phyloP scores from a whole-genome alignment of 1,140 invertebrate genomes.

The Adoxophyes honmai region DNA sequence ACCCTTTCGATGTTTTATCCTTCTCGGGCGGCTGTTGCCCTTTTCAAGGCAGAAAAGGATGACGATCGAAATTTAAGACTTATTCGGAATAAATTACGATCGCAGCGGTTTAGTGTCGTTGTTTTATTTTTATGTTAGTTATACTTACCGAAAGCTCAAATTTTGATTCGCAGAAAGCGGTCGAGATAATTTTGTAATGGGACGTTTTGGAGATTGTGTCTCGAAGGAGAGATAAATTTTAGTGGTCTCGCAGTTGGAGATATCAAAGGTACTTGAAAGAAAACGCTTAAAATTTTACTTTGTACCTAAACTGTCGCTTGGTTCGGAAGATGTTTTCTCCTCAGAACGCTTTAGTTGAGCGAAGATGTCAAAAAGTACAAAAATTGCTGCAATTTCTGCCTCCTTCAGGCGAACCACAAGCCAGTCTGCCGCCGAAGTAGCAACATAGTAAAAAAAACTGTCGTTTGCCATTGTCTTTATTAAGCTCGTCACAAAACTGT shows the following conservation, averaged over 20 bases:
- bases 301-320: neutral
- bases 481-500: no score
- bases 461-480: no score
- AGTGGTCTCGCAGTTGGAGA: neutral
- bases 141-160: neutral
- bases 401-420: no score
- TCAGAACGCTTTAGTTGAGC: no score
- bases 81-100: neutral
- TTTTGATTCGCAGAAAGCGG: constrained; percentile 9
- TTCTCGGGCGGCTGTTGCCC: neutral
- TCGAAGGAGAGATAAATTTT: neutral
- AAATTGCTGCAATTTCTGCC: no score
- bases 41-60: neutral
- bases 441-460: no score
- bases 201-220: neutral
- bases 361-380: no score
- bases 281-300: constrained; percentile 4
- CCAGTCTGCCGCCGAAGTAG: no score
- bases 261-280: constrained; percentile 3
- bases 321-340: no score
- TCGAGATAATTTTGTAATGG: constrained; percentile 5
- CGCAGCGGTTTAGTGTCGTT: constrained; percentile 1
- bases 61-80: neutral
- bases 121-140: neutral
- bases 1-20: constrained; percentile 5